phyloP scores from a whole-genome alignment of 2,797 vertebrate species.

The Pantherophis alleghaniensis region DNA sequence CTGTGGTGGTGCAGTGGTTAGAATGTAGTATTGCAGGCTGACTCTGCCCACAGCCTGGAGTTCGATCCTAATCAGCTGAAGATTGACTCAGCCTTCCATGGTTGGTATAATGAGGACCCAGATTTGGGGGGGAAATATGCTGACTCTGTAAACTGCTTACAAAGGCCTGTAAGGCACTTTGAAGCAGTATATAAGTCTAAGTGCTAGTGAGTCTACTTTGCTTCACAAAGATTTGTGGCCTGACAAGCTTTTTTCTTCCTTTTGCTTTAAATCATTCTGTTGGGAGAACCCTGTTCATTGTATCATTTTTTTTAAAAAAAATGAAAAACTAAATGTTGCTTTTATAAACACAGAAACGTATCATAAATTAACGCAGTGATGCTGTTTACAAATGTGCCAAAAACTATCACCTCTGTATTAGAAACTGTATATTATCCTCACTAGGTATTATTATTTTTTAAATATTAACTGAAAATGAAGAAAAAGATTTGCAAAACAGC shows the following conservation, averaged over 20 bases:
- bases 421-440: not conserved
- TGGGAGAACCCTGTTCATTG: not conserved
- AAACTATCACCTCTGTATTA: not conserved
- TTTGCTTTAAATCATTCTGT: not conserved
- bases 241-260: not conserved
- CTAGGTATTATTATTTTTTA: constrained; percentile 4
- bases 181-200: not conserved
- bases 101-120: not conserved
- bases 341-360: constrained; percentile 31
- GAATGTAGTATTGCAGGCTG: not conserved
- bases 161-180: not conserved
- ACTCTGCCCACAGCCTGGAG: not conserved
- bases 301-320: not conserved
- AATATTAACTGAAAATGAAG: constrained; percentile 43
- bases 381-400: constrained; percentile 48
- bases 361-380: constrained; percentile 19
- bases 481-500: constrained; percentile 49
- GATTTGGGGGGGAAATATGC: not conserved
- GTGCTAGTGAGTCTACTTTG: not conserved
- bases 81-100: not conserved
- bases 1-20: not conserved
- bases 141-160: not conserved
- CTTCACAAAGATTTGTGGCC: not conserved
- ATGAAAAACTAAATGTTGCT: constrained; percentile 26
- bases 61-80: not conserved